Evolutionary conservation across 2,797 vertebrate genomes (phyloP).

Genomic region (Orientallactaga sibirica): DNA sequence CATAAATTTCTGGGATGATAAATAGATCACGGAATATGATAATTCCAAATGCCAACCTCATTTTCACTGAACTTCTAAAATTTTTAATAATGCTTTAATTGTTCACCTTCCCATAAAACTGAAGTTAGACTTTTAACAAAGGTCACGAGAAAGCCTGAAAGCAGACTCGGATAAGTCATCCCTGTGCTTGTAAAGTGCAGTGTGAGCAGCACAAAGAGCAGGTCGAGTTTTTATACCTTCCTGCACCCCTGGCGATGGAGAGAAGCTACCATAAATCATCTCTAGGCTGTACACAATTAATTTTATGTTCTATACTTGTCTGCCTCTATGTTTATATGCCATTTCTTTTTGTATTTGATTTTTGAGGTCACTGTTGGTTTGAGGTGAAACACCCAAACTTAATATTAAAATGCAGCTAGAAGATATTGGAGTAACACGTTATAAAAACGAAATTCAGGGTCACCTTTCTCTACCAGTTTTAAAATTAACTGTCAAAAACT

Average conservation of each 20-base stretch:
- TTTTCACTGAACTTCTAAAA: slow-evolving; percentile 72
- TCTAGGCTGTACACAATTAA: slow-evolving; percentile 76
- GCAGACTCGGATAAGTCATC: not conserved
- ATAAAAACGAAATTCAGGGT: slow-evolving; percentile 78
- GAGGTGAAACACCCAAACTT: slow-evolving; percentile 73
- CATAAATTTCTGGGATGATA: slow-evolving; percentile 40
- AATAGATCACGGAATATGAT: slow-evolving; percentile 29
- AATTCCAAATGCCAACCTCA: slow-evolving; percentile 73
- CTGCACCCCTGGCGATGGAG: not conserved
- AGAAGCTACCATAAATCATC: slow-evolving; percentile 76
- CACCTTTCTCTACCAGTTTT: slow-evolving; percentile 74
- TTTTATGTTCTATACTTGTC: slow-evolving; percentile 64
- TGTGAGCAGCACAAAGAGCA: not conserved
- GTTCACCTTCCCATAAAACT: slow-evolving; percentile 58
- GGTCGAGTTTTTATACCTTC: slow-evolving; percentile 53
- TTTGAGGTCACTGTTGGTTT: slow-evolving; percentile 77
- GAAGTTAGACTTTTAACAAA: slow-evolving; percentile 64
- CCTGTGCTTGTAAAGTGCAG: not conserved
- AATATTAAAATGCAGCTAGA: slow-evolving; percentile 78
- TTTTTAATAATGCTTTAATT: slow-evolving; percentile 76
- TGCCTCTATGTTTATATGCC: slow-evolving; percentile 62
- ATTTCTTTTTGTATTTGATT: slow-evolving; percentile 79
- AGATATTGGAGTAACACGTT: slow-evolving; percentile 64
- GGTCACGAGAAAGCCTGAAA: not conserved
- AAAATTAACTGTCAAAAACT: slow-evolving; percentile 74